phyloP scores from a whole-genome alignment of 2,113 vertebrate genomes.

The Ceyx cyanopectus region DNA sequence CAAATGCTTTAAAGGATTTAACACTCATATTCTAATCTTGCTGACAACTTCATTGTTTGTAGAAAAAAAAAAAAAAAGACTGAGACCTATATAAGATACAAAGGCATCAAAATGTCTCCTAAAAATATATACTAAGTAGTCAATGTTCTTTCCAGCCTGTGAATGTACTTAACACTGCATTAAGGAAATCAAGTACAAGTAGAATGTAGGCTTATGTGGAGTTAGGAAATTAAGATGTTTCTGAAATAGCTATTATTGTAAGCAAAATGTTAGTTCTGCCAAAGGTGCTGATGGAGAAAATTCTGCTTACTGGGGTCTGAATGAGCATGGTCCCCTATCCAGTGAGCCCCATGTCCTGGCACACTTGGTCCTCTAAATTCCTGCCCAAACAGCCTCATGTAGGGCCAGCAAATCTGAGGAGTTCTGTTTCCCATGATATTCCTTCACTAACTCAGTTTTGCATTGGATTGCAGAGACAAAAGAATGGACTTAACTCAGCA shows the following conservation, averaged over 20 bases:
- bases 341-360: neutral
- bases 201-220: neutral
- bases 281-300: neutral
- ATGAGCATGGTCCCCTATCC: neutral
- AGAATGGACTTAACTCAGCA: neutral
- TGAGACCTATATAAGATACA: neutral
- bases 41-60: neutral
- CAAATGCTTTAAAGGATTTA: neutral
- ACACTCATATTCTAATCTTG: neutral
- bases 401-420: neutral
- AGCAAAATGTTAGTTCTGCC: neutral
- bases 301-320: neutral
- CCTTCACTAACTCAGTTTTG: neutral
- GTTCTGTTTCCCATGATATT: neutral
- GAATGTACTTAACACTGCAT: neutral
- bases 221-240: neutral
- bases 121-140: neutral
- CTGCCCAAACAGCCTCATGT: neutral
- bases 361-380: neutral
- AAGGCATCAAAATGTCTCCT: neutral
- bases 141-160: neutral
- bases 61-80: neutral
- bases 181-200: constrained; percentile 20
- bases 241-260: neutral
- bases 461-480: neutral